These are phyloP conservation scores for Hydriomena furcata DNA, from an alignment of 2,888 invertebrate species.

Conservation along the genomic window DNA sequence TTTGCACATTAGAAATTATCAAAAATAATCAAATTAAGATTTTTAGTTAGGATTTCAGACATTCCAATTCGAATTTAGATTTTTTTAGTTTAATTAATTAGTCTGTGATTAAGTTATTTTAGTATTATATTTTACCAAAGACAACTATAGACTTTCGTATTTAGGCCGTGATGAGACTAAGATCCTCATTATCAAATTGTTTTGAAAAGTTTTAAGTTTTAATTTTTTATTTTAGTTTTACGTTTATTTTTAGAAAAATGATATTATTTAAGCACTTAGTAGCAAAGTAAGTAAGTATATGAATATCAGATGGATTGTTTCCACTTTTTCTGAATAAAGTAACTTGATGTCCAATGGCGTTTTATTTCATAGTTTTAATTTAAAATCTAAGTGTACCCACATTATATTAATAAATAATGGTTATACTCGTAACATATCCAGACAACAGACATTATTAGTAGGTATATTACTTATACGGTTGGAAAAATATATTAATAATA, in stretches of 20 bases:
- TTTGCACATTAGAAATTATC: background rate
- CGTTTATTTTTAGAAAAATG: background rate
- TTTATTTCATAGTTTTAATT: slow-evolving; percentile 16
- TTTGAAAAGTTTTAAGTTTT: too few species aligned
- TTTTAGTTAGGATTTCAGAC: slow-evolving; percentile 1
- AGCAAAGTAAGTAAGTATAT: too few species aligned
- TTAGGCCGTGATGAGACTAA: background rate
- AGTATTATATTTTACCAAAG: slow-evolving; percentile 10
- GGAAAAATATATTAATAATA: too few species aligned
- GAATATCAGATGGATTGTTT: slow-evolving; percentile 8
- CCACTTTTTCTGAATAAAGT: slow-evolving; percentile 28
- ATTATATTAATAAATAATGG: too few species aligned
- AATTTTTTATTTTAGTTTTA: slow-evolving; percentile 2
- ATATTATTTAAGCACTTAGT: slow-evolving; percentile 10
- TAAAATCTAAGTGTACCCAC: too few species aligned
- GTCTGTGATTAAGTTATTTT: slow-evolving; percentile 13
- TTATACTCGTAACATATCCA: too few species aligned
- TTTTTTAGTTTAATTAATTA: background rate
- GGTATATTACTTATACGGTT: too few species aligned
- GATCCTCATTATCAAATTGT: background rate
- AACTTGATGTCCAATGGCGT: slow-evolving; percentile 21
- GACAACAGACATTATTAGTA: too few species aligned
- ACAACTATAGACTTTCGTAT: background rate
- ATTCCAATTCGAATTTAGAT: slow-evolving; percentile 2
- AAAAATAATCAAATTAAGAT: background rate